Evolutionary conservation across 2,888 invertebrate genomes (phyloP), one percentile per base, ranked within the genome.

Genomic region (Hirtodrosophila trivittata): DNA sequence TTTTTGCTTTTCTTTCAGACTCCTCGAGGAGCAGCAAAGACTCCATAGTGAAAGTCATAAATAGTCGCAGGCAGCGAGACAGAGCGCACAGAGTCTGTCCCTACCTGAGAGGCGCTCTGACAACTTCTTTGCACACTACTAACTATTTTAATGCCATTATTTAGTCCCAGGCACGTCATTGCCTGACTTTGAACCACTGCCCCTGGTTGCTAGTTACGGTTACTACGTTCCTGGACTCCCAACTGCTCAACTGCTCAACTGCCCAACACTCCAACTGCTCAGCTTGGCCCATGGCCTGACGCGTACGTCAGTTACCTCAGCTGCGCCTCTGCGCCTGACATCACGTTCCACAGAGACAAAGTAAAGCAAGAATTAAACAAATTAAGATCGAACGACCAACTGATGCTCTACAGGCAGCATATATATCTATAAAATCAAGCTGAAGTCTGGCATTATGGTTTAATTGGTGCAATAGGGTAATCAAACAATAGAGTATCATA

Each of bases 281-380:
- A 32, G 37, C 63, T 63, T 65, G 76, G 70, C 78, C 73, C 69
- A 50, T 77, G 76, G 47, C 80, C 84, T 39, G 43, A 49, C 68
- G 72, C 75, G 78, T 78, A 47, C 65, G 33, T 58, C 58, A 62
- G 68, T 59, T 58, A 58, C 56, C 60, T 38, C 46, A 42, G 74
- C 49, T 71, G 67, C 66, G 73, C 67, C 65, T 66, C 65, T 65
- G 69, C 43, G 25, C 74, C 80, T 80, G 86, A 84, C 82, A 86
- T 86, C 85, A 86, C 86, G 86, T 86, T 75, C 52, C 49, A 42
- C 49, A 49, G 30, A 28, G 35, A 50, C 57, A 42, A 13, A 21
- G 16, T n/a, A 16, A 16, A 38, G 8, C 7, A n/a, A n/a, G 25
- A 25, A 25, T 25, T 4, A 25, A 4, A 6, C 3, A 25, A 6